A percentile compares a stretch with the other conserved stretches of the same genome.
phyloP scores from a whole-genome alignment of 2,113 vertebrate genomes.

The Poecilia latipinna region DNA sequence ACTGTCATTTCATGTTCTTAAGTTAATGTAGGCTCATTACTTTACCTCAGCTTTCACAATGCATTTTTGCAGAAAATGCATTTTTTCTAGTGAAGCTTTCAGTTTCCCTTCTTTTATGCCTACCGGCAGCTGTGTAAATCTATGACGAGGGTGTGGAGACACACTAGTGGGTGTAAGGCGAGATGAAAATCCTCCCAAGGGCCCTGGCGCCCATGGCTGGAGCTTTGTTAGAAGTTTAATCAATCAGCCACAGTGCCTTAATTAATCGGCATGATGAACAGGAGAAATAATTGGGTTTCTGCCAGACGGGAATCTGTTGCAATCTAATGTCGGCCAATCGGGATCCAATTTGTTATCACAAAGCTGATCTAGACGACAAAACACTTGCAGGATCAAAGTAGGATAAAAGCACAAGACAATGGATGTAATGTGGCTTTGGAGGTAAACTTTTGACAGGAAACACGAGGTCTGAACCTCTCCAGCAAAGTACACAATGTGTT shows the following conservation, averaged over 20 bases:
- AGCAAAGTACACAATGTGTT: neutral
- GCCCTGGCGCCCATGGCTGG: constrained; percentile 34
- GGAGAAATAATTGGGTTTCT: constrained; percentile 76
- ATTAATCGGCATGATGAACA: constrained; percentile 74
- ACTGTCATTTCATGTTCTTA: neutral
- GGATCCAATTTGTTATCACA: constrained; percentile 52
- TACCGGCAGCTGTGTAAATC: constrained; percentile 27
- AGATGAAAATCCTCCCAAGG: constrained; percentile 48
- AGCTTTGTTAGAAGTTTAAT: constrained; percentile 71
- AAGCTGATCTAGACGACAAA: constrained; percentile 58
- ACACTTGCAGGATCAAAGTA: constrained; percentile 48
- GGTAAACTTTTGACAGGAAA: constrained; percentile 16
- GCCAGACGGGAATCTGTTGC: constrained; percentile 70
- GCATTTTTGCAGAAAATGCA: neutral
- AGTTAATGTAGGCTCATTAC: neutral
- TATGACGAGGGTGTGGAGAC: constrained; percentile 44
- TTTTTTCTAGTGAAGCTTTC: constrained; percentile 15
- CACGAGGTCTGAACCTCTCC: constrained; percentile 5
- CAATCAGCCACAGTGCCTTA: constrained; percentile 71
- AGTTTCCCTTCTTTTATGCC: constrained; percentile 8
- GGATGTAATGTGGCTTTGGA: constrained; percentile 31
- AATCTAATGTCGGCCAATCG: constrained; percentile 66
- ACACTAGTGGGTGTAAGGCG: constrained; percentile 30
- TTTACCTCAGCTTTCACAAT: too few relatives aligned
- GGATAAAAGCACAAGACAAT: constrained; percentile 50